Evolutionary conservation across 2,113 vertebrate species (phyloP), one percentile per base, ranked within the genome.

Genomic region (Nesogale talazaci): DNA sequence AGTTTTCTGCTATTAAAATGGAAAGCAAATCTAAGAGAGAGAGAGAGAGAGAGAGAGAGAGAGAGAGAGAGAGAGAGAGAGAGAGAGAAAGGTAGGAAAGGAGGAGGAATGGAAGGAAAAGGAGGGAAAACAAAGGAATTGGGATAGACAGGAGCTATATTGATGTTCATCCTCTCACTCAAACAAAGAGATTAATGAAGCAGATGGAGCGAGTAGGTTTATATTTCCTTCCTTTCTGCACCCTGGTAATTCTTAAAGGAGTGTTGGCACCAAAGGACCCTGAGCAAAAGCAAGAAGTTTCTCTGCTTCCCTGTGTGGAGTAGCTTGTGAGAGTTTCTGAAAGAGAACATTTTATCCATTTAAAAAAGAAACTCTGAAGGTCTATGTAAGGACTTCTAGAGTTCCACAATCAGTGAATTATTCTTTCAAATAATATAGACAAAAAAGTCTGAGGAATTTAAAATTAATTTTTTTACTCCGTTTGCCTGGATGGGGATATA

Each of bases 151-250:
- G 16, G 2, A 76, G 0, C n/a, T 46, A 20, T 25, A 23, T 59
- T 69, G 23, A 8, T 79, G 3, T 15, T 67, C 2, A 25, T 52
- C 15, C 25, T 83, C 34, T 88, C 81, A 5, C 46, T 25, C 20
- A 38, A 86, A 86, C n/a, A 78, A 83, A 63, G 34, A 57, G 83
- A 52, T 90, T 56, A 95, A 90, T 65, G 74, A 31, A 19, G 3
- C 6, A 34, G 8, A 27, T 88, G 27, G 38, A 70, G 46, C 87
- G 11, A 31, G 15, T 67, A 5, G 19, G 11, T 38, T 23, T 23
- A 14, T 17, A n/a, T 3, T 72, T 27, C 0, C 27, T 59, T 89
- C 23, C 23, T 91, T 89, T 84, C 82, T 61, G 59, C 22, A 19
- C 59, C 29, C 11, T 52, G 34, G 1, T 3, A 22, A 46, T 90